Percentiles rank a stretch among this genome's conserved stretches.
Conservation (phyloP, 2,113 vertebrate genomes). For the Eulemur rufifrons region DNA sequence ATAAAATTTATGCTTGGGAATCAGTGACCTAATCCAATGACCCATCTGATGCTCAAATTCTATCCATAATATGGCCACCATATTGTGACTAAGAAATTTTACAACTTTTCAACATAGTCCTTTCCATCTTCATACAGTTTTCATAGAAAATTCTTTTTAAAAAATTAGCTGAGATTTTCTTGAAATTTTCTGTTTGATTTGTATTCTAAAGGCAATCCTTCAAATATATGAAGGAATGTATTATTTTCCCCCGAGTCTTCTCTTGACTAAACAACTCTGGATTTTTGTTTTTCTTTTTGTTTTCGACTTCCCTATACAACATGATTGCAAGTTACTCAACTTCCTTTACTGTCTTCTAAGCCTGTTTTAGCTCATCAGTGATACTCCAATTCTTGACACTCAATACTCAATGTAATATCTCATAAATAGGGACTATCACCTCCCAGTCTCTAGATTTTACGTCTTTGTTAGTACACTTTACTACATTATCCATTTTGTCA, state of each 20-base stretch:
- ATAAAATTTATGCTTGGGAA: background rate
- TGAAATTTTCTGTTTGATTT: background rate
- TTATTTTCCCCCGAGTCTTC: background rate
- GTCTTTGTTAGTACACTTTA: background rate
- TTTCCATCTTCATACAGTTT: background rate
- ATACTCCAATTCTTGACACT: background rate
- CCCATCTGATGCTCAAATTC: background rate
- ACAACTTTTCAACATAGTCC: background rate
- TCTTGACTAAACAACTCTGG: background rate
- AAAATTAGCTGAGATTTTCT: background rate
- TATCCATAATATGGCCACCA: background rate
- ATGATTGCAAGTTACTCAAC: background rate
- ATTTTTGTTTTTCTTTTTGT: background rate
- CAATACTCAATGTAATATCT: background rate
- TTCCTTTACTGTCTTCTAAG: background rate
- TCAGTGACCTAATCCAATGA: background rate
- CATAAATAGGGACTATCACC: background rate
- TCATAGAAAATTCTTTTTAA: background rate
- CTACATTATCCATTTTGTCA: background rate
- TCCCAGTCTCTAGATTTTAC: background rate
- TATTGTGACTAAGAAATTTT: background rate
- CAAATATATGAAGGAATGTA: background rate
- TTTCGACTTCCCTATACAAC: background rate
- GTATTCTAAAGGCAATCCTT: background rate
- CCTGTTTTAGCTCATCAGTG: background rate